Evolutionary conservation across 2,113 vertebrate species (phyloP).

Genomic region (Amphilophus citrinellus): DNA sequence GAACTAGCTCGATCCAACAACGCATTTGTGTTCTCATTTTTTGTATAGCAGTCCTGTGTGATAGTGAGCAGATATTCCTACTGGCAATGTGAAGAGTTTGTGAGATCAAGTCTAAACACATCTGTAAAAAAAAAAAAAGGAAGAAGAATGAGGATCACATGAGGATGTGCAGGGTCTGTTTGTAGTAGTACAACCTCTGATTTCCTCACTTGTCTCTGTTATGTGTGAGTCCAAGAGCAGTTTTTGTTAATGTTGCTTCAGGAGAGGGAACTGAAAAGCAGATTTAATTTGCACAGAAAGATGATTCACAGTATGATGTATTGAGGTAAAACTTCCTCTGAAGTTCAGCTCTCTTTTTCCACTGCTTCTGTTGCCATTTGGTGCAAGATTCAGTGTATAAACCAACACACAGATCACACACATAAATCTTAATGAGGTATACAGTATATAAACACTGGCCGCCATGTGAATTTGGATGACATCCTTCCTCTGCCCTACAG

Average conservation of each 20-base stretch:
- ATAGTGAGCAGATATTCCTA: constrained; percentile 6
- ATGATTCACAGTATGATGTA: constrained; percentile 1
- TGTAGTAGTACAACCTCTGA: not conserved
- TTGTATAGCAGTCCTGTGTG: not conserved
- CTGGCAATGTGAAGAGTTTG: not conserved
- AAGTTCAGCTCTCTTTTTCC: constrained; percentile 6
- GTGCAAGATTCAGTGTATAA: not conserved
- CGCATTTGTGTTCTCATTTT: constrained; percentile 5
- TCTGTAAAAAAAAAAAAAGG: not conserved
- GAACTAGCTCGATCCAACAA: not conserved
- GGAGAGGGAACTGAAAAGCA: constrained; percentile 17
- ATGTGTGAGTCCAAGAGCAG: constrained; percentile 3
- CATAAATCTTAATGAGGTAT: constrained; percentile 57
- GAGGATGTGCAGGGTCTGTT: constrained; percentile 8
- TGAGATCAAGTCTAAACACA: not conserved
- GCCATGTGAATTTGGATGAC: constrained; percentile 31
- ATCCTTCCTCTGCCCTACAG: constrained; percentile 12
- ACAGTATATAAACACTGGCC: constrained; percentile 35
- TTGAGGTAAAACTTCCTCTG: constrained; percentile 8
- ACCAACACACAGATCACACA: constrained; percentile 35
- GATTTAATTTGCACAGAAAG: constrained; percentile 19
- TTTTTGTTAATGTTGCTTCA: not conserved
- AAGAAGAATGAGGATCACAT: not conserved
- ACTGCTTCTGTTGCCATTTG: not conserved
- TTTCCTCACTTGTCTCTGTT: not conserved